Percentiles rank a stretch among this genome's conserved stretches.
Conservation (phyloP, 2,797 vertebrate species). For the Periophthalmus magnuspinnatus region DNA sequence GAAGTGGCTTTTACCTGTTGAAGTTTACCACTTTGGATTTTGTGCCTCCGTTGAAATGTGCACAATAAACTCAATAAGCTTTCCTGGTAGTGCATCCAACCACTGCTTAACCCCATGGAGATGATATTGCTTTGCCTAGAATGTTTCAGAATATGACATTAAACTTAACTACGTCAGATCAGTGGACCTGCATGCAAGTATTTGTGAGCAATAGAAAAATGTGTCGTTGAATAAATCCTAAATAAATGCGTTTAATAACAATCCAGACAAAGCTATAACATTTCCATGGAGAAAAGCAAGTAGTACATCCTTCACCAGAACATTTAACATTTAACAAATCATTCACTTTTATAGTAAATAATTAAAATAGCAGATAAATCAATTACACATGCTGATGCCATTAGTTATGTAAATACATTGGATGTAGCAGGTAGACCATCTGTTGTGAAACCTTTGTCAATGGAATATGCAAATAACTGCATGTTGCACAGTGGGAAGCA, state of each 20-base stretch:
- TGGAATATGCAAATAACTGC: not conserved
- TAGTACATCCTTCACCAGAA: too few relatives aligned
- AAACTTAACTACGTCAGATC: too few relatives aligned
- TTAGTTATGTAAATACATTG: not conserved
- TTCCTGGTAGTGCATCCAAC: too few relatives aligned
- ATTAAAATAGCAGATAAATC: not conserved
- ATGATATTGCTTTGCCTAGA: not conserved
- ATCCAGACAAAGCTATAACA: too few relatives aligned
- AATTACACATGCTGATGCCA: not conserved
- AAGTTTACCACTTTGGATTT: not conserved
- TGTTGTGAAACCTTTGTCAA: not conserved
- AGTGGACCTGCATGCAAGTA: too few relatives aligned
- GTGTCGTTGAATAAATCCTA: too few relatives aligned
- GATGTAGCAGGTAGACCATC: conserved; percentile 1
- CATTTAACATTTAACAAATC: too few relatives aligned
- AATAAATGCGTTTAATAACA: too few relatives aligned
- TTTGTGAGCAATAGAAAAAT: too few relatives aligned
- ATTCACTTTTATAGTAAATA: not conserved
- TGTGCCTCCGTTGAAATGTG: not conserved
- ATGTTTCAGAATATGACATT: not conserved
- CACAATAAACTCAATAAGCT: too few relatives aligned
- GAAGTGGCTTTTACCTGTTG: not conserved
- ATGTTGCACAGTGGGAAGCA: not conserved
- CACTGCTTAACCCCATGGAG: too few relatives aligned
- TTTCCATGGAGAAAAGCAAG: too few relatives aligned